Evolutionary conservation across 2,113 vertebrate genomes (phyloP), one percentile per base, ranked within the genome.

Genomic region (Thamnaconus septentrionalis): DNA sequence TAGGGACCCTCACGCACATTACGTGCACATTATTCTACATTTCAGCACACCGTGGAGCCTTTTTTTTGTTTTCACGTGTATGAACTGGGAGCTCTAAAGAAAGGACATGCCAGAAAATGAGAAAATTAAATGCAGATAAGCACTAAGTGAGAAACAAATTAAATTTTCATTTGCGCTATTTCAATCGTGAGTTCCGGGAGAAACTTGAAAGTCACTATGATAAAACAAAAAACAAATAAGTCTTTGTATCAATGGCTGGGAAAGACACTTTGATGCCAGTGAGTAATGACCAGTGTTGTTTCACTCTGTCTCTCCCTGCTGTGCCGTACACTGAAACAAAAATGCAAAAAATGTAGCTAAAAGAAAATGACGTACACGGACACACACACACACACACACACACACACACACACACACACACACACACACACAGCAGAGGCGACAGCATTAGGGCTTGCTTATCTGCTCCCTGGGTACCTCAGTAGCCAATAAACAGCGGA

Each of bases 401-500:
- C 18, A 31, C 18, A 31, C 18, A 31, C 18, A 31, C 18, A 31
- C 18, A 31, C 18, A 31, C 18, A 31, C 18, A 31, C 18, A 31
- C 18, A 12, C 58, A 61, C 48, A 60, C n/a, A 10, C 47, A 66
- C 40, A 12, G 51, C 18, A 70, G 50, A 73, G 56, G 66, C 44
- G 42, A 65, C 68, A 66, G 49, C 39, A 61, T 56, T 50, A 58
- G 53, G 46, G 73, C 61, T 44, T 56, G 47, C 56, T 80, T 58
- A 73, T 80, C 71, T 79, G 63, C 55, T 85, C 79, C 65, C 71
- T 56, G 57, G 52, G 46, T 59, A 58, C 71, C 62, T 61, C 56
- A n/a, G 63, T 56, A 73, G 66, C 61, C 64, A 66, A 70, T 81
- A 80, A 85, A 86, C 71, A 65, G 70, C 77, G 83, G 90, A 91